Evolutionary conservation across 2,888 invertebrate genomes (phyloP).

Genomic region (Limnephilus auricula): DNA sequence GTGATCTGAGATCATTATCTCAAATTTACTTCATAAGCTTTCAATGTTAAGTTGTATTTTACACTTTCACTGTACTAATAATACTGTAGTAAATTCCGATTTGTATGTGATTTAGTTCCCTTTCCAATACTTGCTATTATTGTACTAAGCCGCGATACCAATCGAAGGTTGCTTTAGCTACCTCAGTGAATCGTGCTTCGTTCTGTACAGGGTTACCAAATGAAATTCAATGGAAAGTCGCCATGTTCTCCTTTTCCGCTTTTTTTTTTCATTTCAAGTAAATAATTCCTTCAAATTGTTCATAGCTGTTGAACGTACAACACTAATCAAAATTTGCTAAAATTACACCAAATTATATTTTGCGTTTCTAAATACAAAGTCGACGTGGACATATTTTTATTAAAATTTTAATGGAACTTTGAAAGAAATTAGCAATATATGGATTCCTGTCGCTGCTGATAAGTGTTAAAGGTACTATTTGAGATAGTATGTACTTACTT

Average conservation of each 20-base stretch:
- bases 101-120: neutral
- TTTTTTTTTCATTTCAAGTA: neutral
- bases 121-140: neutral
- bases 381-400: too few species aligned
- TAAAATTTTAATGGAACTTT: too few species aligned
- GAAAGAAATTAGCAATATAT: too few species aligned
- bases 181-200: neutral
- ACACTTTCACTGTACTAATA: neutral
- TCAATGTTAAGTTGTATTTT: neutral
- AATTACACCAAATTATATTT: too few species aligned
- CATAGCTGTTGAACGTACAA: too few species aligned
- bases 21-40: neutral
- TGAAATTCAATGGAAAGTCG: neutral
- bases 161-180: neutral
- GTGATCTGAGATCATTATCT: neutral
- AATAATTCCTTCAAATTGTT: too few species aligned
- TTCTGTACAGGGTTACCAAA: neutral
- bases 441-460: too few species aligned
- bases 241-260: neutral
- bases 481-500: too few species aligned
- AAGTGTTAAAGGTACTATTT: too few species aligned
- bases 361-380: too few species aligned
- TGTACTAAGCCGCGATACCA: neutral
- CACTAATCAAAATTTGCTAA: too few species aligned
- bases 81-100: neutral